Evolutionary conservation across 1,140 invertebrate species (phyloP), one percentile per base, ranked within the genome.

Genomic region (Proales similis): DNA sequence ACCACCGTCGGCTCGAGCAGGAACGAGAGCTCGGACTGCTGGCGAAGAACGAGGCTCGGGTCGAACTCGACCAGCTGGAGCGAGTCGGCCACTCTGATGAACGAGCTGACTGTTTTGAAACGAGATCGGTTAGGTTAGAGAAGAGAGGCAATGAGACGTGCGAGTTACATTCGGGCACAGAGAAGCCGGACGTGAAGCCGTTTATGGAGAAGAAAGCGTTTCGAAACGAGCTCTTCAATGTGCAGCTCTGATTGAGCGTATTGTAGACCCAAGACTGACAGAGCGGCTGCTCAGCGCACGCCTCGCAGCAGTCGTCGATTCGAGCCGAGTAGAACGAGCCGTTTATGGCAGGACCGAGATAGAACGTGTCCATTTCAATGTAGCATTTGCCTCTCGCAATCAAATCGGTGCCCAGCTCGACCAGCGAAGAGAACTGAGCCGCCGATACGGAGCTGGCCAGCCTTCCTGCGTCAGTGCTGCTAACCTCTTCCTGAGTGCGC

Each of bases 241-340:
- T 24, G 22, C 51, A 57, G 27, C 36, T 22, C 20, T 24, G 9
- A 36, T 57, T 36, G 1, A 32, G 20, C 11, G 20, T 57, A 14
- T 57, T 38, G 36, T 42, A 57, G 1, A 57, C 51, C 51, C 51
- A 57, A 19, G 51, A 57, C 45, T 57, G 51, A 22, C 51, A 57
- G 27, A 42, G 24, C 19, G 22, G 30, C 29, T 57, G 39, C 22
- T 22, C 14, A 20, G 39, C 17, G 22, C 51, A 57, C 12, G 51
- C 17, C 19, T 7, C 30, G 29, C 51, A 57, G 12, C 51, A 57
- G 19, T 57, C 51, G 14, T 39, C 14, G 7, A 57, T 42, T 26
- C 30, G 38, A 26, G 33, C 3, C 39, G 20, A 20, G 39, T 24
- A 7, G 20, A 17, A 9, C 14, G 14, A 42, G 7, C 45, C 51